A percentile compares a stretch with the other conserved stretches of the same genome.
Conservation (phyloP, 1,140 invertebrate species). For the Brachionus asplanchnoidis region DNA sequence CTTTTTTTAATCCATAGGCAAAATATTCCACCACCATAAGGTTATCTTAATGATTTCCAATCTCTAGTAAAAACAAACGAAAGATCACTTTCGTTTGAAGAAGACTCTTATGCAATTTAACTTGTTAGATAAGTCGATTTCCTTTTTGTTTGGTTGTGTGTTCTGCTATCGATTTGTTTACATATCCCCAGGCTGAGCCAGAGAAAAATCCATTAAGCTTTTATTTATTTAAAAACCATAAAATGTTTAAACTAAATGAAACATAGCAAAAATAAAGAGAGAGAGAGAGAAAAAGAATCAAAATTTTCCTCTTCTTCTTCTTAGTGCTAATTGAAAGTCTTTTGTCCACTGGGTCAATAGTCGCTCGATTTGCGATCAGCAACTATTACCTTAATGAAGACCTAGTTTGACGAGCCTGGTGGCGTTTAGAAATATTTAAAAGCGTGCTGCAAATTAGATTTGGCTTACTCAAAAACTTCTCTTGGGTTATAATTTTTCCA, state of each 20-base stretch:
- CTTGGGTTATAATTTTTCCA: background rate
- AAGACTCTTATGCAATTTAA: slow-evolving; percentile 19
- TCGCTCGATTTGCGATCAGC: background rate
- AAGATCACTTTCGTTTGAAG: background rate
- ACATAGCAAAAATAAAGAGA: background rate
- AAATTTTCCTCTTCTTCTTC: background rate
- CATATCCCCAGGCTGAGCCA: background rate
- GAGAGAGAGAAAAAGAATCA: background rate
- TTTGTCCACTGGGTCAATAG: background rate
- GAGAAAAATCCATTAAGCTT: slow-evolving; percentile 27
- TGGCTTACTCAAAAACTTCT: background rate
- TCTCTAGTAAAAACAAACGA: slow-evolving; percentile 14
- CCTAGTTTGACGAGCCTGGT: background rate
- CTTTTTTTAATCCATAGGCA: background rate
- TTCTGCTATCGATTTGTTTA: background rate
- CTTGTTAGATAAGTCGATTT: slow-evolving; percentile 28
- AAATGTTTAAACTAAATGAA: background rate
- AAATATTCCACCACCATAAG: slow-evolving; percentile 11
- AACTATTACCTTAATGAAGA: background rate
- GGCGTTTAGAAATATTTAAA: background rate
- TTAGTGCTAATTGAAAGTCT: background rate
- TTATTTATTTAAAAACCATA: slow-evolving; percentile 26
- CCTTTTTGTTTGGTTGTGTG: background rate
- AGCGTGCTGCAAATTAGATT: background rate
- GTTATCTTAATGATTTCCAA: slow-evolving; percentile 30